These are phyloP conservation scores for Tragelaphus imberbis DNA, from an alignment of 2,113 vertebrate species.

Conservation along the genomic window DNA sequence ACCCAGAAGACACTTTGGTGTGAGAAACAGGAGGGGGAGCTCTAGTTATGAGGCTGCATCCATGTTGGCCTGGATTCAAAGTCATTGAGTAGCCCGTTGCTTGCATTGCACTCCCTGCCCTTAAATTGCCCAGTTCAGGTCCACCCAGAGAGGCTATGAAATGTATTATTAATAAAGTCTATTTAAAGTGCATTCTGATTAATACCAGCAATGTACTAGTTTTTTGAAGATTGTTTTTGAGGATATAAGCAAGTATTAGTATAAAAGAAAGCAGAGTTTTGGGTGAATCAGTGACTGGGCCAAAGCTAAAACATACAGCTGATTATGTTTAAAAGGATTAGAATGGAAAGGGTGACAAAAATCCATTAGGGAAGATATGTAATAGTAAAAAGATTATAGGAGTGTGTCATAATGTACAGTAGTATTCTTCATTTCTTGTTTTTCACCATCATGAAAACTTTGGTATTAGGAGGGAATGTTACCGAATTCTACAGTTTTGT, in stretches of 20 bases:
- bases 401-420: neutral
- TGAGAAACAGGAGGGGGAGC: conserved; percentile 17
- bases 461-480: neutral
- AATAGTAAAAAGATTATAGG: neutral
- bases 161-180: neutral
- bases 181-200: neutral
- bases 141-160: neutral
- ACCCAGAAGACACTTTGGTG: neutral
- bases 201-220: neutral
- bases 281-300: neutral
- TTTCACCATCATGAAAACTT: neutral
- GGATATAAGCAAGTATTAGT: neutral
- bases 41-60: neutral
- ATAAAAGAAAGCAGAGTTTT: neutral
- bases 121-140: neutral
- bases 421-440: neutral
- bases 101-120: neutral
- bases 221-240: conserved; percentile 8
- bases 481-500: neutral
- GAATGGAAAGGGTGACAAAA: neutral
- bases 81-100: neutral
- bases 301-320: neutral
- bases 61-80: neutral
- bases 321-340: neutral
- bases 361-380: neutral